These are phyloP conservation scores for Gasteruption jaculator DNA, from an alignment of 2,888 invertebrate species.

Conservation along the genomic window DNA sequence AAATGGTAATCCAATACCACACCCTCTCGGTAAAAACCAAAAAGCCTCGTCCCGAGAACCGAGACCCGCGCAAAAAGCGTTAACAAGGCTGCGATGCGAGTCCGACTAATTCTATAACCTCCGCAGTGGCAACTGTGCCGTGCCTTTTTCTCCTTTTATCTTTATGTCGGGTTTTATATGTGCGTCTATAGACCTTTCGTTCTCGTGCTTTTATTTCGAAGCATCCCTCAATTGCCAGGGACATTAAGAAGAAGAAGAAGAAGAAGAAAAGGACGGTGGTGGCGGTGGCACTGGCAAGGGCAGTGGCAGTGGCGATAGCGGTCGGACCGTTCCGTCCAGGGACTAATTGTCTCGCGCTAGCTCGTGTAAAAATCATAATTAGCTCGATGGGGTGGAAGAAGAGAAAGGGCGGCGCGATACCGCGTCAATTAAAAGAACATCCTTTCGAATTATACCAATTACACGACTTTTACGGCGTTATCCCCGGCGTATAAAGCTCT, in stretches of 20 bases:
- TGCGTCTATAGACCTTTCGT: too few relatives aligned
- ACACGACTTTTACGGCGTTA: too few relatives aligned
- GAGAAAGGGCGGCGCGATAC: too few relatives aligned
- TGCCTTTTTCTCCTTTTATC: neutral
- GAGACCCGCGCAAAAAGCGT: conserved; percentile 32
- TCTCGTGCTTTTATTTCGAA: too few relatives aligned
- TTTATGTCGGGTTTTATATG: conserved; percentile 8
- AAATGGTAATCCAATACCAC: conserved; percentile 50
- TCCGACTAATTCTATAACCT: conserved; percentile 27
- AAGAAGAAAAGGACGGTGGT: conserved; percentile 20
- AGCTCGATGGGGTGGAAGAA: too few relatives aligned
- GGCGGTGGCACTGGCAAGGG: conserved; percentile 18
- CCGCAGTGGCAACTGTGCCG: conserved; percentile 5
- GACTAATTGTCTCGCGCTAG: conserved; percentile 46
- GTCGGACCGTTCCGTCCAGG: too few relatives aligned
- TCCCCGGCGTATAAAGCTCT: too few relatives aligned
- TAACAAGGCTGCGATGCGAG: conserved; percentile 34
- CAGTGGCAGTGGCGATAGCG: conserved; percentile 19
- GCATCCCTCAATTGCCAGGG: too few relatives aligned
- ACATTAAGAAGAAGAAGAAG: conserved; percentile 22
- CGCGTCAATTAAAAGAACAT: too few relatives aligned
- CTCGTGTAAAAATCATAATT: conserved; percentile 47
- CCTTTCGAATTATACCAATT: too few relatives aligned
- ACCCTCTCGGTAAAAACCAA: conserved; percentile 45
- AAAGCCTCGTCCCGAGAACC: conserved; percentile 27